Conservation (phyloP, 2,888 invertebrate species). For the Resseliella maxima region DNA sequence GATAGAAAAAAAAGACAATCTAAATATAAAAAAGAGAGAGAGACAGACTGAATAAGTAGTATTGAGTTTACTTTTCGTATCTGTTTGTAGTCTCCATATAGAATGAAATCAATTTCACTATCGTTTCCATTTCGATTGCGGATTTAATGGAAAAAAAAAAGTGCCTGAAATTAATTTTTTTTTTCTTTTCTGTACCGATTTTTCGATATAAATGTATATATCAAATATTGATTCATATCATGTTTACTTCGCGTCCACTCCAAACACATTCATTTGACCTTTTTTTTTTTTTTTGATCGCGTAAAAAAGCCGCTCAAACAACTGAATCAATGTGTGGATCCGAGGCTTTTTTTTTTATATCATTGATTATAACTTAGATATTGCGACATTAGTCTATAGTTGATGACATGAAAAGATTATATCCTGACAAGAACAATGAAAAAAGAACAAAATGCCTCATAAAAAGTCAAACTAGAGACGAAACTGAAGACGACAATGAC, state of each 20-base stretch:
- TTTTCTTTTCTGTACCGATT: background rate
- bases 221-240: slow-evolving; percentile 33
- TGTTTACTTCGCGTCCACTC: background rate
- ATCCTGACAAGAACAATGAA: slow-evolving; percentile 24
- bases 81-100: background rate
- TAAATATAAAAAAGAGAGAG: background rate
- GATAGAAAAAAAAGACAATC: slow-evolving; percentile 12
- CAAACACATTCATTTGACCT: slow-evolving; percentile 13
- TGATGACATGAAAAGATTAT: slow-evolving; percentile 55
- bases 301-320: no score
- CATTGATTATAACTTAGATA: slow-evolving; percentile 37
- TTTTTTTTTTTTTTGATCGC: background rate
- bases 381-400: slow-evolving; percentile 45
- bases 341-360: background rate
- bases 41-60: background rate
- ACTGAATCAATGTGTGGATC: background rate
- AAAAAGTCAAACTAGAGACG: background rate
- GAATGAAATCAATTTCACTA: slow-evolving; percentile 40
- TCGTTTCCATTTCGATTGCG: background rate
- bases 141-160: background rate
- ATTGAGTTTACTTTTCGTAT: background rate
- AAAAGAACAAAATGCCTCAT: background rate
- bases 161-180: background rate
- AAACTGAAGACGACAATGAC: background rate
- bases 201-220: background rate